Percentiles rank a stretch among this genome's conserved stretches.
Evolutionary conservation across 2,113 vertebrate genomes (phyloP).

Genomic region (Istiophorus platypterus): DNA sequence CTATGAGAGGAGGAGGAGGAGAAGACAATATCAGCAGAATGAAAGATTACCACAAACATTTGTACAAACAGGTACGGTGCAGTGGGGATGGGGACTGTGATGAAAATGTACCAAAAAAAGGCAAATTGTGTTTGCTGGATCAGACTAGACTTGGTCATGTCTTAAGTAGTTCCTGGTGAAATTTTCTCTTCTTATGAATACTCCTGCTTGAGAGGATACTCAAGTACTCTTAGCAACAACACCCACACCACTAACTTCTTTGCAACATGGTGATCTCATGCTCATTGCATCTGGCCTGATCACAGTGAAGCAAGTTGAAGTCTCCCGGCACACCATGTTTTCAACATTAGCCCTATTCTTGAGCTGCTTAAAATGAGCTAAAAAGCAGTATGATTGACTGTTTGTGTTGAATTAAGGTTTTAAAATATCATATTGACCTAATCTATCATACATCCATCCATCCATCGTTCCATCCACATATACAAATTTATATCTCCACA

Average conservation of each 20-base stretch:
- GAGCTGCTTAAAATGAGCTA: constrained; percentile 34
- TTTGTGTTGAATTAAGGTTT: constrained; percentile 7
- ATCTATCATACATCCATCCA: neutral
- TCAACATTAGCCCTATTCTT: constrained; percentile 63
- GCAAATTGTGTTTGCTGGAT: neutral
- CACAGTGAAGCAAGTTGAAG: constrained; percentile 40
- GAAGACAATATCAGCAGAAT: constrained; percentile 13
- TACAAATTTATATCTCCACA: constrained; percentile 6
- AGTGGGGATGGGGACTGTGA: neutral
- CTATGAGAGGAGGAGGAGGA: neutral
- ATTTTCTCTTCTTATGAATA: neutral
- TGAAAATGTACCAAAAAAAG: constrained; percentile 20
- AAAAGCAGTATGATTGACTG: neutral
- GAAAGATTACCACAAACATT: constrained; percentile 21
- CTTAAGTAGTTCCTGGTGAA: constrained; percentile 11
- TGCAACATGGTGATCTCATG: constrained; percentile 42
- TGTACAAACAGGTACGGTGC: neutral
- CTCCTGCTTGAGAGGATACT: neutral
- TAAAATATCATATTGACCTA: neutral
- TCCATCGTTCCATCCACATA: too few species aligned
- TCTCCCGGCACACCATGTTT: constrained; percentile 54
- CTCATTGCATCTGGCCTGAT: constrained; percentile 65
- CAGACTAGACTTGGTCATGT: constrained; percentile 10
- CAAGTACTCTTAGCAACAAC: constrained; percentile 26
- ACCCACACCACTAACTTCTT: neutral